Evolutionary conservation across 1,140 invertebrate species (phyloP).

Genomic region (Diachasma alloeum): DNA sequence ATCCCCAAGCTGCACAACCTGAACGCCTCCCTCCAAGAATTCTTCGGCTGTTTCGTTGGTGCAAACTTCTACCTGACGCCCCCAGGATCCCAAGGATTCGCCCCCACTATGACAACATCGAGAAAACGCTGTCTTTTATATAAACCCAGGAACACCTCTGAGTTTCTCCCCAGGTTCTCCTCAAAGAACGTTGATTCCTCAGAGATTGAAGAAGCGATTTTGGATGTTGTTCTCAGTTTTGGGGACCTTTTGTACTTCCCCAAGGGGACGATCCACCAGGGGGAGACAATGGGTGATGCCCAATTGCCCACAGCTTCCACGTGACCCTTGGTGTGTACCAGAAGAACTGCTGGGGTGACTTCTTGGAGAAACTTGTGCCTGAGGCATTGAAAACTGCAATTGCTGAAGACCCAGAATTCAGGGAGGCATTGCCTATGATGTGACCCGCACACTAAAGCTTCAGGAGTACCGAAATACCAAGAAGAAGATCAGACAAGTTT

Average conservation of each 20-base stretch:
- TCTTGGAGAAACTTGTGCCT: slow-evolving; percentile 84
- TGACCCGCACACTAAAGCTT: too few relatives aligned
- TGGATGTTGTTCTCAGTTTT: slow-evolving; percentile 83
- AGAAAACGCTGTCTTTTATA: slow-evolving; percentile 96
- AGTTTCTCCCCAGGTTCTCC: slow-evolving; percentile 81
- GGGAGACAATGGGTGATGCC: slow-evolving; percentile 75
- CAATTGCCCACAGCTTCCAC: slow-evolving; percentile 89
- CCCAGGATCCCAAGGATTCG: slow-evolving; percentile 94
- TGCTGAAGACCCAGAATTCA: slow-evolving; percentile 74
- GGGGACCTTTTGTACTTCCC: slow-evolving; percentile 95
- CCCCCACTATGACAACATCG: slow-evolving; percentile 99
- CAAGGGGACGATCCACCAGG: slow-evolving; percentile 93
- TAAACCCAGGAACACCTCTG: slow-evolving; percentile 70
- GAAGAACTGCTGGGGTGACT: slow-evolving; percentile 88
- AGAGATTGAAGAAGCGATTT: slow-evolving; percentile 82
- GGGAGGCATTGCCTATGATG: slow-evolving; percentile 87
- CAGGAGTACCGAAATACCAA: too few relatives aligned
- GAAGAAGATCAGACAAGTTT: too few relatives aligned
- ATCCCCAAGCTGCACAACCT: slow-evolving; percentile 70
- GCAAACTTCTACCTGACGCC: slow-evolving; percentile 97
- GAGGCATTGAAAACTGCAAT: slow-evolving; percentile 78
- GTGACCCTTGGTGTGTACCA: slow-evolving; percentile 93
- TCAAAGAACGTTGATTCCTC: slow-evolving; percentile 83
- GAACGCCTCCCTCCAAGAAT: slow-evolving; percentile 89
- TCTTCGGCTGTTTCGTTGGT: slow-evolving; percentile 92